Evolutionary conservation across 2,113 vertebrate species (phyloP).

Genomic region (Hoplias malabaricus): DNA sequence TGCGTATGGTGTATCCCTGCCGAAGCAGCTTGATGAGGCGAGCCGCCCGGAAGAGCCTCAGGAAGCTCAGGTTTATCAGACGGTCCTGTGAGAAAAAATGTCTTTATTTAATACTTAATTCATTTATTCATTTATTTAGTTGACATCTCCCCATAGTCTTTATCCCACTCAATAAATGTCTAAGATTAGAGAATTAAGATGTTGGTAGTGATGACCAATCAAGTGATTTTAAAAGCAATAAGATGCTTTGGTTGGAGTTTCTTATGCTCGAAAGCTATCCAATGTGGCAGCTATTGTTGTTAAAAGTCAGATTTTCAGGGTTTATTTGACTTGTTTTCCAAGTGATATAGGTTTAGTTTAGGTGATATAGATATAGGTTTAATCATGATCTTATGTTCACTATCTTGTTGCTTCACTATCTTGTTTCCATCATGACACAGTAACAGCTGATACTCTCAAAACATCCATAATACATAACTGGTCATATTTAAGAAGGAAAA

Average conservation of each 20-base stretch:
- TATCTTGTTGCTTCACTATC: too few species aligned
- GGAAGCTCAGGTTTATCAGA: conserved; percentile 94
- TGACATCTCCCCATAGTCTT: not conserved
- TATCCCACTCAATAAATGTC: not conserved
- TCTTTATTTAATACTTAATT: not conserved
- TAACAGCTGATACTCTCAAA: not conserved
- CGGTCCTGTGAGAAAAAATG: conserved; percentile 79
- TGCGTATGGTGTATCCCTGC: conserved; percentile 96
- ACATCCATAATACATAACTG: not conserved
- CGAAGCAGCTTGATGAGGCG: conserved; percentile 93
- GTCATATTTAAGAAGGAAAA: conserved; percentile 5
- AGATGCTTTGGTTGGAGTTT: too few species aligned
- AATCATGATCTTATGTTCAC: too few species aligned
- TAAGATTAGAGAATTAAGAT: not conserved
- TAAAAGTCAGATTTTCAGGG: not conserved
- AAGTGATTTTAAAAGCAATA: too few species aligned
- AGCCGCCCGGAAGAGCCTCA: conserved; percentile 90
- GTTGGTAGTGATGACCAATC: not conserved
- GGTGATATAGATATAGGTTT: too few species aligned
- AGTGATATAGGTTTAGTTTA: too few species aligned
- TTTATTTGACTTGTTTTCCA: too few species aligned
- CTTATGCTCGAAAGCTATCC: too few species aligned
- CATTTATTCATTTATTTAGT: not conserved
- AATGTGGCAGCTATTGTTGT: not conserved
- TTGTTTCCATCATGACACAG: not conserved